Conservation (phyloP, 2,113 vertebrate genomes). For the Astur gentilis region DNA sequence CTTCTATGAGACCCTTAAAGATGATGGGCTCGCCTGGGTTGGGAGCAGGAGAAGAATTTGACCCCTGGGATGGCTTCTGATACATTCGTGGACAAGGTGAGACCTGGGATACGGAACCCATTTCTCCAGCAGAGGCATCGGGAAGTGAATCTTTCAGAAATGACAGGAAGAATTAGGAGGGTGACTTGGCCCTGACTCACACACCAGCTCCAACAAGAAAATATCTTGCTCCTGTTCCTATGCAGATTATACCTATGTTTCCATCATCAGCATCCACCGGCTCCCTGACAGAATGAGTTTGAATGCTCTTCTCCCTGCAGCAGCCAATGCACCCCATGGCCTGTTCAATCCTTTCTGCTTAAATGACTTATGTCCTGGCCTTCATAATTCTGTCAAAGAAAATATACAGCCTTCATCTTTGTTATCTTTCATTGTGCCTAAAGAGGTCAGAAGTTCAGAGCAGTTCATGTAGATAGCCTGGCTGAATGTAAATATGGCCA, state of each 20-base stretch:
- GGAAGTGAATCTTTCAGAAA: constrained; percentile 61
- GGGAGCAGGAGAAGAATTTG: constrained; percentile 51
- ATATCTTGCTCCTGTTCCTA: background rate
- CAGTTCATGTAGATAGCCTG: constrained; percentile 29
- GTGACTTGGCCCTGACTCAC: constrained; percentile 39
- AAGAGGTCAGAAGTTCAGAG: constrained; percentile 65
- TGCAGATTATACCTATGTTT: constrained; percentile 8
- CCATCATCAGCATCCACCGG: background rate
- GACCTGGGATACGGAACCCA: constrained; percentile 42
- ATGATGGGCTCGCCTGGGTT: constrained; percentile 26
- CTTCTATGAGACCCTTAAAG: background rate
- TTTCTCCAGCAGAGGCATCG: constrained; percentile 6
- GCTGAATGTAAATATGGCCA: constrained; percentile 53
- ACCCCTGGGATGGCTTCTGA: constrained; percentile 8
- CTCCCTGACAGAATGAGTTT: background rate
- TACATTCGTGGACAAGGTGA: constrained; percentile 51
- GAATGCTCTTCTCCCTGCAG: background rate
- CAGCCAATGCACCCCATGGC: background rate
- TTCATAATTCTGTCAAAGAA: constrained; percentile 62
- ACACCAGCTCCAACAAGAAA: background rate
- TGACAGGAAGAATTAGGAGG: constrained; percentile 54
- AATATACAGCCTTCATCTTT: constrained; percentile 66
- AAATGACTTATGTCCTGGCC: constrained; percentile 58
- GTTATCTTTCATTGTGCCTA: constrained; percentile 66
- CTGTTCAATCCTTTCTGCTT: constrained; percentile 35